Conservation (phyloP, 2,113 vertebrate genomes). For the Pelodiscus sinensis region DNA sequence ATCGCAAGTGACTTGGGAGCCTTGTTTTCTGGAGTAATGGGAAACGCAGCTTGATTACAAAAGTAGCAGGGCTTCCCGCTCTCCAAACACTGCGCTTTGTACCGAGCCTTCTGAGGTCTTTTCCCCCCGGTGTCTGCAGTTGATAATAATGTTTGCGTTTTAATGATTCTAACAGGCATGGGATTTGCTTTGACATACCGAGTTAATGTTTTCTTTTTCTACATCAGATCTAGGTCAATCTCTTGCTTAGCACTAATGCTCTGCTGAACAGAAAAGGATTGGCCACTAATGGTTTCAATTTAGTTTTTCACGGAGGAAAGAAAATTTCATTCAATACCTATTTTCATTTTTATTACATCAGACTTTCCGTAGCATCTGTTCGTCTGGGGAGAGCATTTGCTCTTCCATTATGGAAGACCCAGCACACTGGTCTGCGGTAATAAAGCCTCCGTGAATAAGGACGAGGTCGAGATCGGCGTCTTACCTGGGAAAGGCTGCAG, state of each 20-base stretch:
- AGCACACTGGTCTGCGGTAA: not conserved
- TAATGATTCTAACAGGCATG: constrained; percentile 53
- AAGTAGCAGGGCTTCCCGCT: not conserved
- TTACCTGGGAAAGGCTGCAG: not conserved
- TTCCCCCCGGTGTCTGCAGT: constrained; percentile 56
- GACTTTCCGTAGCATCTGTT: not conserved
- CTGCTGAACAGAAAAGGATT: constrained; percentile 56
- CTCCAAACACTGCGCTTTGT: not conserved
- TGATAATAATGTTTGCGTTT: constrained; percentile 64
- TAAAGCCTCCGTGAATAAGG: constrained; percentile 7
- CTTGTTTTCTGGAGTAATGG: rapidly evolving
- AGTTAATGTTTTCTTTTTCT: constrained; percentile 65
- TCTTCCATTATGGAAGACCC: constrained; percentile 23
- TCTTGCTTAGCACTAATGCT: constrained; percentile 63
- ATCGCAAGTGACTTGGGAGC: not conserved
- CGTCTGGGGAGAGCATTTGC: constrained; percentile 20
- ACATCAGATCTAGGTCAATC: constrained; percentile 66
- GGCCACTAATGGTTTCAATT: constrained; percentile 70
- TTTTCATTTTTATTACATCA: constrained; percentile 65
- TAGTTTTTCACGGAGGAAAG: constrained; percentile 54
- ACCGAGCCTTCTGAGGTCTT: not conserved
- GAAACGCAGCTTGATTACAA: not conserved
- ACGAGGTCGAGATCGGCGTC: not conserved
- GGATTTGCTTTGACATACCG: constrained; percentile 63
- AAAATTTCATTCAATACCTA: constrained; percentile 55